Evolutionary conservation across 1,140 invertebrate species (phyloP).

Genomic region (Adoxophyes honmai): DNA sequence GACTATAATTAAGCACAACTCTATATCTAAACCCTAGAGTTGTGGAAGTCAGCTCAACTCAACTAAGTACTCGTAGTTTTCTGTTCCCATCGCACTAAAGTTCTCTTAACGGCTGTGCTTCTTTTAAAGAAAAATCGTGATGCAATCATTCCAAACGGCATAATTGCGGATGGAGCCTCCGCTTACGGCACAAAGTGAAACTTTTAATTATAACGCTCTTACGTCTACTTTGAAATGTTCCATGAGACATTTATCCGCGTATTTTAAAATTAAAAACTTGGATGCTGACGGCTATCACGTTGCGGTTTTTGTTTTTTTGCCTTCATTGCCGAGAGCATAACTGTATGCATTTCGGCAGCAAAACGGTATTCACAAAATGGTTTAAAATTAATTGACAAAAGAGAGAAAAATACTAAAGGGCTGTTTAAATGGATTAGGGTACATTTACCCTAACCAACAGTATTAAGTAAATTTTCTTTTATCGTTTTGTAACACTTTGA

Average conservation of each 20-base stretch:
- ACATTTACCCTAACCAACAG: too few relatives aligned
- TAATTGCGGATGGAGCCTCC: constrained; percentile 34
- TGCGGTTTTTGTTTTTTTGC: not conserved
- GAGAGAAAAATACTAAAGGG: too few relatives aligned
- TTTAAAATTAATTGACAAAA: too few relatives aligned
- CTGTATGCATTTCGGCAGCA: too few relatives aligned
- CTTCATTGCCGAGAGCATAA: not conserved
- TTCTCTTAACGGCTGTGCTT: constrained; percentile 24
- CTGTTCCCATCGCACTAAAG: not conserved
- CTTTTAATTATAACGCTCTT: constrained; percentile 21
- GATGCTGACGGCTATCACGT: not conserved
- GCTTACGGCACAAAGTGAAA: constrained; percentile 9
- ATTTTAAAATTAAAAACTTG: constrained; percentile 5
- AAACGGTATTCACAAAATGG: too few relatives aligned
- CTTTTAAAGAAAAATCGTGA: constrained; percentile 32
- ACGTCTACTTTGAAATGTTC: not conserved
- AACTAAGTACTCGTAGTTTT: too few relatives aligned
- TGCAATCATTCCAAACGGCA: constrained; percentile 33
- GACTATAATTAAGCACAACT: too few relatives aligned
- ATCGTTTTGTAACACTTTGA: too few relatives aligned
- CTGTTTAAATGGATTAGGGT: too few relatives aligned
- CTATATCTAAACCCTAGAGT: too few relatives aligned
- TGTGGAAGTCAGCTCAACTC: too few relatives aligned
- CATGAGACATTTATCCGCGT: constrained; percentile 1
- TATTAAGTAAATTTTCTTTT: too few relatives aligned